Evolutionary conservation across 2,888 invertebrate genomes (phyloP).

Genomic region (Drosophila cyrtoloma): DNA sequence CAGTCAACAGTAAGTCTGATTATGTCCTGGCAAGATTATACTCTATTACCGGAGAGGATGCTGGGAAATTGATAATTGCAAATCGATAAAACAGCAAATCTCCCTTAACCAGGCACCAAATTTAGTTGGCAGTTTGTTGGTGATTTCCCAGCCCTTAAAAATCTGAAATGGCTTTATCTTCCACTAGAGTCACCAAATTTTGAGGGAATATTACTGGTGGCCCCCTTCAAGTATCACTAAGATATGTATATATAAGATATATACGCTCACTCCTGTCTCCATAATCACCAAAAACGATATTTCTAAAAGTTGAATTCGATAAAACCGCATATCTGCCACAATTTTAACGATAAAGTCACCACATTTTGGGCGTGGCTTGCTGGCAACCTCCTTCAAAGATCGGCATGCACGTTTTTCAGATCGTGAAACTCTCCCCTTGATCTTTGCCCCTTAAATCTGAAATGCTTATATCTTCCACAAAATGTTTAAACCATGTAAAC

Average conservation of each 20-base stretch:
- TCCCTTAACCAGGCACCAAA: no score
- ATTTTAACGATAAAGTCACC: neutral
- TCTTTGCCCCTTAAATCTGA: no score
- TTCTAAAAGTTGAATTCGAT: neutral
- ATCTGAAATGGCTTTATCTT: neutral
- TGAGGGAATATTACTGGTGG: no score
- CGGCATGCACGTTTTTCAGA: no score
- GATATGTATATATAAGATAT: neutral
- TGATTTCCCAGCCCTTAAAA: neutral
- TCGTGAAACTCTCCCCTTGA: no score
- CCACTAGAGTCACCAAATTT: no score
- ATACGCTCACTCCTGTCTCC: neutral
- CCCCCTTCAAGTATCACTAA: no score
- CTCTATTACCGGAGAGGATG: neutral
- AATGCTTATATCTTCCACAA: no score
- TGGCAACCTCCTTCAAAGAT: no score
- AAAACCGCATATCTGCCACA: neutral
- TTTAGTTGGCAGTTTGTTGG: no score
- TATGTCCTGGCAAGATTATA: neutral
- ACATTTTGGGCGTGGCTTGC: neutral
- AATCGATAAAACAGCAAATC: neutral
- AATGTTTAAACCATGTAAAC: no score
- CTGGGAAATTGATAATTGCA: neutral
- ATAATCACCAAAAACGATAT: no score
- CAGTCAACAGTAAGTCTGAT: constrained; percentile 90